phyloP scores from a whole-genome alignment of 2,888 invertebrate genomes.

The Drosophila aldrichi region DNA sequence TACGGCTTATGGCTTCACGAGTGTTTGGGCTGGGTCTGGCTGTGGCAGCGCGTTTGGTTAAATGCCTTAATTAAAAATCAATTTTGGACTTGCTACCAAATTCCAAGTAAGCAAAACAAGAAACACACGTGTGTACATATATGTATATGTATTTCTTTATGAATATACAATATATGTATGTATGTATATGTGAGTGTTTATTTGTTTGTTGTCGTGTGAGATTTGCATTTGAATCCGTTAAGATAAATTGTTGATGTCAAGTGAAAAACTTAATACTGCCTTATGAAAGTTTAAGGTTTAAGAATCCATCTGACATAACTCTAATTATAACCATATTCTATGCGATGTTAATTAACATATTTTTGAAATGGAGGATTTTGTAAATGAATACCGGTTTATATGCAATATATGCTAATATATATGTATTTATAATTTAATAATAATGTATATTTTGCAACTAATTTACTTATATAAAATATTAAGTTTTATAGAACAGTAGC shows the following conservation, averaged over 20 bases:
- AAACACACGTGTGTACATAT: constrained; percentile 22
- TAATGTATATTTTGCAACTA: background rate
- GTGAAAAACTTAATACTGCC: constrained; percentile 17
- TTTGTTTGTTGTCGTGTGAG: background rate
- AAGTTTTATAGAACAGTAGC: background rate
- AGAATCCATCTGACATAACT: constrained; percentile 17
- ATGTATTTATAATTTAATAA: background rate
- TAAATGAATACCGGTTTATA: background rate
- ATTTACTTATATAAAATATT: background rate
- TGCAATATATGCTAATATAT: background rate
- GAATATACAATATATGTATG: too few relatives aligned
- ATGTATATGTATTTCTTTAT: constrained; percentile 8
- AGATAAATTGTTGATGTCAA: constrained; percentile 22
- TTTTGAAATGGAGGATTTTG: background rate
- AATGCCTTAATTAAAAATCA: constrained; percentile 80
- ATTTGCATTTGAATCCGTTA: constrained; percentile 31
- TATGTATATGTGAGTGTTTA: background rate
- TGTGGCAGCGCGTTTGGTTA: constrained; percentile 48
- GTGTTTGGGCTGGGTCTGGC: constrained; percentile 45
- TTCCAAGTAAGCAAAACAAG: constrained; percentile 46
- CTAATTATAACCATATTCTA: constrained; percentile 17
- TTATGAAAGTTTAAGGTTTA: background rate
- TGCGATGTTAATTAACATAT: constrained; percentile 20
- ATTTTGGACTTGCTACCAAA: constrained; percentile 76
- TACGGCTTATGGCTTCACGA: constrained; percentile 14